Evolutionary conservation across 2,888 invertebrate species (phyloP).

Genomic region (Acleris literana): DNA sequence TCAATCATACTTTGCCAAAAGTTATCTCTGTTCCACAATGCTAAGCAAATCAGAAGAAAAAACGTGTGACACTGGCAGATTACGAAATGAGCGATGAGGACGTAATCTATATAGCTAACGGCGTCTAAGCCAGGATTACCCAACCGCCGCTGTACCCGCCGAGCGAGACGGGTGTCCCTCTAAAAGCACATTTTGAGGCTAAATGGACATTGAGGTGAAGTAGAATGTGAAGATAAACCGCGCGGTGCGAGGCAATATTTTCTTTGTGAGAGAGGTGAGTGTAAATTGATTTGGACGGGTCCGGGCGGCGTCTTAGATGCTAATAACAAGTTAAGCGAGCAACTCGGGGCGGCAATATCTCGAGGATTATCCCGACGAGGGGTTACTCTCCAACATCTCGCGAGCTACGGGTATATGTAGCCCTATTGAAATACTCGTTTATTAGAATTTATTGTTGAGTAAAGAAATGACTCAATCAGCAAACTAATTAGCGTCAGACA

Average conservation of each 20-base stretch:
- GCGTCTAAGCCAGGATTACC: conserved; percentile 35
- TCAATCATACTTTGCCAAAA: conserved; percentile 9
- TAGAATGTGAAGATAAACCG: conserved; percentile 45
- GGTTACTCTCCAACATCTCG: conserved; percentile 21
- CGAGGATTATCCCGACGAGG: conserved; percentile 43
- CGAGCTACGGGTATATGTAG: too few relatives aligned
- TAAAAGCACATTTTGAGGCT: conserved; percentile 38
- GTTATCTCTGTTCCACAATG: conserved; percentile 41
- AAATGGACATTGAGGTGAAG: conserved; percentile 45
- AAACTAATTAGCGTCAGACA: too few relatives aligned
- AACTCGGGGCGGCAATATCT: conserved; percentile 45
- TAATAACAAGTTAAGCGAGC: conserved; percentile 52
- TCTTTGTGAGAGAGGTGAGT: conserved; percentile 53
- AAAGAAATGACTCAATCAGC: conserved; percentile 3
- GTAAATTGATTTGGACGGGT: conserved; percentile 63
- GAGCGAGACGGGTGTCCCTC: conserved; percentile 39
- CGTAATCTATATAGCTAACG: conserved; percentile 45
- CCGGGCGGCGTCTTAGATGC: conserved; percentile 49
- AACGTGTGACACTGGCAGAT: conserved; percentile 47
- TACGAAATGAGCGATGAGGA: conserved; percentile 51
- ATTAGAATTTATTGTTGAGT: conserved; percentile 26
- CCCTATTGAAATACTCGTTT: not conserved
- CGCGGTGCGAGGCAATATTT: conserved; percentile 49
- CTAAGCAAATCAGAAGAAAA: conserved; percentile 42
- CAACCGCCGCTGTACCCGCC: conserved; percentile 27